Conservation (phyloP, 2,888 invertebrate genomes). For the Drosophila formosana region DNA sequence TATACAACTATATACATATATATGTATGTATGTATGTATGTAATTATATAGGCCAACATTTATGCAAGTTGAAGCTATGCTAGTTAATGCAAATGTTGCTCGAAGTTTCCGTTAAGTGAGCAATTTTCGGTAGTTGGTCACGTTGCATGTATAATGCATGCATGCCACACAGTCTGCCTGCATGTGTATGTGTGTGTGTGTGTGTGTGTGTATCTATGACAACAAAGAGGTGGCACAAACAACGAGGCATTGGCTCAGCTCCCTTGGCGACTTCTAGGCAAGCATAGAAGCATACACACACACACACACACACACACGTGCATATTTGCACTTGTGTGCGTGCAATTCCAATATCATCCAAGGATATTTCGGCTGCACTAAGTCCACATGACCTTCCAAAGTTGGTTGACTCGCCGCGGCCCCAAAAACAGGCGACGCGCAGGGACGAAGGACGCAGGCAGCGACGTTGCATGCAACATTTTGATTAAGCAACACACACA, state of each 20-base stretch:
- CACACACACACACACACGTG: constrained; percentile 11
- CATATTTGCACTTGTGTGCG: constrained; percentile 29
- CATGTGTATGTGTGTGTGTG: neutral
- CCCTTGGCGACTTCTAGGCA: constrained; percentile 41
- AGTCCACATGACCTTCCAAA: constrained; percentile 81
- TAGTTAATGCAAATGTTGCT: neutral
- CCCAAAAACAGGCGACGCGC: constrained; percentile 9
- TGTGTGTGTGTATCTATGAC: constrained; percentile 50
- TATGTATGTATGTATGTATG: no score
- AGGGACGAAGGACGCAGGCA: neutral
- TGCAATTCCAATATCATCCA: constrained; percentile 75
- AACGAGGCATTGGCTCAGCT: constrained; percentile 50
- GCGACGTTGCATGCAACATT: neutral
- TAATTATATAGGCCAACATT: neutral
- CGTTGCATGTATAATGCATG: constrained; percentile 9
- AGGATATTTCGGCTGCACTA: constrained; percentile 77
- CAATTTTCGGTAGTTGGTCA: constrained; percentile 16
- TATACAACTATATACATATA: no score
- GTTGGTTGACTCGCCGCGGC: constrained; percentile 76
- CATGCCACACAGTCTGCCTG: neutral
- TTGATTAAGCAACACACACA: no score
- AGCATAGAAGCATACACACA: constrained; percentile 33
- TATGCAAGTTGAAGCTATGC: neutral
- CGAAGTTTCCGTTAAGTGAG: constrained; percentile 14
- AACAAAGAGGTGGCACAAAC: constrained; percentile 55